Conservation (phyloP, 2,113 vertebrate genomes). For the Solenodon paradoxus region DNA sequence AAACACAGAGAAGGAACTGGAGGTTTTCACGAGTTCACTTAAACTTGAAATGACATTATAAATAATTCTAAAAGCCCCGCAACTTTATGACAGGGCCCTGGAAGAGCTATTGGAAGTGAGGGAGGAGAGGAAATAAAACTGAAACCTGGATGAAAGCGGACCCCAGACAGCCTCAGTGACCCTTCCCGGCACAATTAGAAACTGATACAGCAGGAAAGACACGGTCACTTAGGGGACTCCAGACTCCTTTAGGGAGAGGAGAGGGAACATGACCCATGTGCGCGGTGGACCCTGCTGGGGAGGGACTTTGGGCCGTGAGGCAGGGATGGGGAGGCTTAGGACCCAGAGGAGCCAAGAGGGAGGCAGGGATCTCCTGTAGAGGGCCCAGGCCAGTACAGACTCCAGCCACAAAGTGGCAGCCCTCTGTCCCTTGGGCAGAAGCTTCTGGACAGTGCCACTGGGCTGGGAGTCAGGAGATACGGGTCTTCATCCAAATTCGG, state of each 20-base stretch:
- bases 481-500: not conserved
- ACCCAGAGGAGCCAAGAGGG: not conserved
- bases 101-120: constrained; percentile 7
- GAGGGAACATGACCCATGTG: too few relatives aligned
- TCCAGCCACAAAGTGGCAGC: not conserved
- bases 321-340: not conserved
- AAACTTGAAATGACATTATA: constrained; percentile 46
- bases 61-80: constrained; percentile 37
- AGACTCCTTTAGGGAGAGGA: constrained; percentile 19
- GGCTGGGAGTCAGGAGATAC: not conserved
- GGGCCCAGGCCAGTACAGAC: too few relatives aligned
- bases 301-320: too few relatives aligned
- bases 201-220: constrained; percentile 52
- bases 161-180: not conserved
- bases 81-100: constrained; percentile 26
- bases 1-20: not conserved
- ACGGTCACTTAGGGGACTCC: constrained; percentile 6
- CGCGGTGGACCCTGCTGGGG: not conserved
- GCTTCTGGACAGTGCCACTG: not conserved
- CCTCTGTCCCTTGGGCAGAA: not conserved
- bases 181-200: constrained; percentile 36
- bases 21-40: constrained; percentile 48
- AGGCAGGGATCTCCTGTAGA: not conserved
- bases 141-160: not conserved
- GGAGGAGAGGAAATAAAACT: constrained; percentile 54